Base-by-base conservation (phyloP, 2,797 vertebrate genomes). In the Limnodromus scolopaceus region DNA sequence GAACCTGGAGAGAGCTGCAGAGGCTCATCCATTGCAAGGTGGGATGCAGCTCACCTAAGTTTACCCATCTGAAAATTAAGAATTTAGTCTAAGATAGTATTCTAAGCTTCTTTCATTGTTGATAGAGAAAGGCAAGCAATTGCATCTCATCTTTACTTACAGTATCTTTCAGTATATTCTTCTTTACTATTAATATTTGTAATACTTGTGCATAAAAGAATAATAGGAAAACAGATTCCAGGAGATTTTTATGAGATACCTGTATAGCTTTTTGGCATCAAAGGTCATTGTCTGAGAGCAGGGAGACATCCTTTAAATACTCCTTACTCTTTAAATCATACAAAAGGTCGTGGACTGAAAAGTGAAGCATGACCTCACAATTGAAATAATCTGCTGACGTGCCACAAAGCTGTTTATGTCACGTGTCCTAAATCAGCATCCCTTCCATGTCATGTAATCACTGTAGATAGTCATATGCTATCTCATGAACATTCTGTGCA, bases 61-160 rank as follows among this genome's bases (percentile, higher is more conserved):
- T 91, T 65, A 65, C 39, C 30, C 13, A 36, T 9, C 20, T 80
- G 68, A 90, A 85, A 88, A 58, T 46, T 36, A 94, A 89, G 51
- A 61, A 63, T 55, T 85, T 61, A 68, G 66, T 80, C 45, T 36
- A 39, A 78, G 30, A 28, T 32, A 64, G 2, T 80, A 16, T 70
- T 80, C 22, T 55, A 36, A 66, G 16, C 10, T 80, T 16, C 12
- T 57, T 82, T 30, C 79, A 9, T 82, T 84, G 28, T 68, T 14
- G 16, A 58, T 34, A 58, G 25, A 76, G 23, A 77, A 48, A 80
- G 57, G 5, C 16, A 77, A 80, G 17, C 46, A 74, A 49, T 75
- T 77, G 8, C 7, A 49, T 51, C 28, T 77, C 4, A 4, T 43
- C 30, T 86, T 71, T 77, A 64, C 8, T 36, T 81, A 22, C 2